Evolutionary conservation across 2,113 vertebrate genomes (phyloP), one percentile per base, ranked within the genome.

Genomic region (Cyanocitta stelleri): DNA sequence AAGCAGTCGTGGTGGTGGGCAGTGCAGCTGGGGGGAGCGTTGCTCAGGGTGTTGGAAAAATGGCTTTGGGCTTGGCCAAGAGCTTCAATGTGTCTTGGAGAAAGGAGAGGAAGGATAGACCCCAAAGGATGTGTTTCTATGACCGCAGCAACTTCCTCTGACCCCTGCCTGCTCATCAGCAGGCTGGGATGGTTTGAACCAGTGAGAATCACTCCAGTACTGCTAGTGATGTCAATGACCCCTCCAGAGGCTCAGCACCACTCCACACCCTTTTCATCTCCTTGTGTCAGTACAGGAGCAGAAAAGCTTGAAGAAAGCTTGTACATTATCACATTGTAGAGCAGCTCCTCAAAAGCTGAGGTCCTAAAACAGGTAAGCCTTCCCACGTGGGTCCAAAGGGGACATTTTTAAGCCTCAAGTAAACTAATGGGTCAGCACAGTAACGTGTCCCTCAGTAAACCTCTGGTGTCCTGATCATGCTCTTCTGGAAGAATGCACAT

Each of bases 231-330:
- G 81, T 55, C 85, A 87, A 83, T 87, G 89, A 78, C 46, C 67
- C 84, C 91, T 76, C 81, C 55, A 79, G 94, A 91, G 91, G 81
- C 93, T 85, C 91, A 83, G 81, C 54, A 73, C 77, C 71, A 91
- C 95, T 96, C 93, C 95, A 87, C 93, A 87, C 41, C 23, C 74
- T 87, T 87, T 85, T 87, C 79, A 93, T 85, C 58, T 93, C 62
- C 89, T 94, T 81, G 85, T 15, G 0, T 77, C 66, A 24, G 80
- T 22, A 66, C 58, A 90, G 71, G 46, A 76, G 83, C 49, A 91
- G 77, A 85, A 79, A 56, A 93, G 85, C 74, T 51, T 73, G 87
- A 49, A 76, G 78, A 87, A 83, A 93, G 23, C 7, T 5, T 48
- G 62, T 76, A n/a, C 41, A 55, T 94, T 69, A 89, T 73, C 93